Evolutionary conservation across 2,797 vertebrate species (phyloP).

Genomic region (Mionectes olivaceus): DNA sequence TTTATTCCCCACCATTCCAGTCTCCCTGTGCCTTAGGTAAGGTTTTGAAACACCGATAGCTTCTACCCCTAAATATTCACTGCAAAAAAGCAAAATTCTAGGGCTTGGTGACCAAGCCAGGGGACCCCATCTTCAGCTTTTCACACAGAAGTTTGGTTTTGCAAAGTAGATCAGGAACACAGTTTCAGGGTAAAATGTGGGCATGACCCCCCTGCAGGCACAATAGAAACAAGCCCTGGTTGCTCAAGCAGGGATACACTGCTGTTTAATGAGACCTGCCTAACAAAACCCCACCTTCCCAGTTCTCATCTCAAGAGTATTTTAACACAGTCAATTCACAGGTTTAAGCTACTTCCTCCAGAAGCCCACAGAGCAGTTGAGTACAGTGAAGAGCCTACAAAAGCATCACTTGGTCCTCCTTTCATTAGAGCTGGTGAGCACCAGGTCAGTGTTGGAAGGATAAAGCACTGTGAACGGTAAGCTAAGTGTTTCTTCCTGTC

Average conservation of each 20-base stretch:
- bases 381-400: neutral
- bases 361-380: neutral
- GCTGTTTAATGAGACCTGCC: neutral
- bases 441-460: neutral
- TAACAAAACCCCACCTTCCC: neutral
- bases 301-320: neutral
- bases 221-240: neutral
- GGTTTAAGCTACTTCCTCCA: neutral
- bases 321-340: neutral
- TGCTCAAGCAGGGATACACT: accelerated
- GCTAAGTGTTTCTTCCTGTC: neutral
- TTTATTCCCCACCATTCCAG: neutral
- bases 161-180: neutral
- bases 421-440: neutral
- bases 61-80: neutral
- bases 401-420: neutral
- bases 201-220: neutral
- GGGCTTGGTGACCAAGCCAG: neutral
- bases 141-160: neutral
- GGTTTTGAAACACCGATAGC: neutral
- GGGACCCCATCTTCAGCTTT: neutral
- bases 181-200: neutral
- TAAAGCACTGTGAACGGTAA: neutral
- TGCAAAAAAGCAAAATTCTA: neutral
- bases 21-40: neutral